Evolutionary conservation across 2,888 invertebrate genomes (phyloP).

Genomic region (Troilus luridus): DNA sequence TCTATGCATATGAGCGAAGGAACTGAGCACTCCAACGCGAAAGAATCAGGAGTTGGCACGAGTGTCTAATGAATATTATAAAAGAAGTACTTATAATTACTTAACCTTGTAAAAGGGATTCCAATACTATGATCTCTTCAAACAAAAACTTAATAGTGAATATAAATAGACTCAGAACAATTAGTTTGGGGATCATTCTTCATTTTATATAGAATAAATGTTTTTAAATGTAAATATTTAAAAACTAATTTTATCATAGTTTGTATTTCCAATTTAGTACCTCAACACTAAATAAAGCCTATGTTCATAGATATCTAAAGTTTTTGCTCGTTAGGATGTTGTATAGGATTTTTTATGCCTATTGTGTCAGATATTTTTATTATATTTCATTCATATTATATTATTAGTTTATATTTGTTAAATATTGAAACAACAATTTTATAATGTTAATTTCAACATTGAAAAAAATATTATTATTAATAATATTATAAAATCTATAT

Average conservation of each 20-base stretch:
- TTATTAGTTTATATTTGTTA: constrained; percentile 50
- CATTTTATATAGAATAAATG: background rate
- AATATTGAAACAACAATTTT: constrained; percentile 28
- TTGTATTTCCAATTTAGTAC: background rate
- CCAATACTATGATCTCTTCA: constrained; percentile 26
- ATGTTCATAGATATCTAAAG: background rate
- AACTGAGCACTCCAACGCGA: constrained; percentile 55
- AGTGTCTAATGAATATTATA: constrained; percentile 60
- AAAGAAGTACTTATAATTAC: background rate
- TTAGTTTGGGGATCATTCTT: constrained; percentile 9
- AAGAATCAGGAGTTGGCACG: constrained; percentile 59
- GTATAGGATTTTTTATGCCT: constrained; percentile 1
- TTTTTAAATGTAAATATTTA: constrained; percentile 46
- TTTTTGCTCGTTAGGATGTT: constrained; percentile 11
- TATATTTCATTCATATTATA: constrained; percentile 26
- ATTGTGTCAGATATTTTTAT: constrained; percentile 14
- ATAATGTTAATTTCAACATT: constrained; percentile 29
- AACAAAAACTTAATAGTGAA: background rate
- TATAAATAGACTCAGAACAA: background rate
- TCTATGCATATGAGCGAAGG: constrained; percentile 65
- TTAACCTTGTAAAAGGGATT: background rate
- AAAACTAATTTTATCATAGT: constrained; percentile 24
- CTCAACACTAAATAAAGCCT: constrained; percentile 4
- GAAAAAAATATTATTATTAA: background rate
- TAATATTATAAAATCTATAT: constrained; percentile 22